Conservation (phyloP, 2,888 invertebrate genomes). For the Oligia latruncula region DNA sequence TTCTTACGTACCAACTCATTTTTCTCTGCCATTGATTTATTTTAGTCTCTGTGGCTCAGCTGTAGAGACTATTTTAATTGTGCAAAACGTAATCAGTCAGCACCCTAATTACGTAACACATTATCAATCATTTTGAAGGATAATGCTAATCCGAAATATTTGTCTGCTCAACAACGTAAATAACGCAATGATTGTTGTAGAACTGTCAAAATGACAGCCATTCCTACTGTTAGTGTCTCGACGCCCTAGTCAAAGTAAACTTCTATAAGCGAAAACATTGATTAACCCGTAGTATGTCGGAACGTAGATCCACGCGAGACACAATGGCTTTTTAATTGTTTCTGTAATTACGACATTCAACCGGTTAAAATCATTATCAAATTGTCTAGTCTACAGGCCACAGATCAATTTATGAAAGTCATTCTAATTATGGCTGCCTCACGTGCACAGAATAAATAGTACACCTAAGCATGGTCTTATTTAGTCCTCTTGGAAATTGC, state of each 20-base stretch:
- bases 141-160: background rate
- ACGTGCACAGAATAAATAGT: too few relatives aligned
- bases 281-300: too few relatives aligned
- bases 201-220: background rate
- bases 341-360: too few relatives aligned
- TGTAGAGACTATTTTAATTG: background rate
- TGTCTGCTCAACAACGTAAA: background rate
- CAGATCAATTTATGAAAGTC: background rate
- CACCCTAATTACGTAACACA: too few relatives aligned
- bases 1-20: conserved; percentile 49
- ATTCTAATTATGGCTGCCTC: background rate
- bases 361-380: too few relatives aligned
- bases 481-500: background rate
- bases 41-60: conserved; percentile 27
- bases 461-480: background rate
- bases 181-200: background rate
- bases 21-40: conserved; percentile 56
- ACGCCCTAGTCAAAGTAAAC: background rate
- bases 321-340: too few relatives aligned
- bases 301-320: too few relatives aligned
- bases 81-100: background rate
- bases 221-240: too few relatives aligned
- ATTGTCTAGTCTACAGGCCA: background rate
- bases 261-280: background rate
- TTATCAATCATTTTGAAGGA: background rate